Evolutionary conservation across 2,113 vertebrate genomes (phyloP).

Genomic region (Colius striatus): DNA sequence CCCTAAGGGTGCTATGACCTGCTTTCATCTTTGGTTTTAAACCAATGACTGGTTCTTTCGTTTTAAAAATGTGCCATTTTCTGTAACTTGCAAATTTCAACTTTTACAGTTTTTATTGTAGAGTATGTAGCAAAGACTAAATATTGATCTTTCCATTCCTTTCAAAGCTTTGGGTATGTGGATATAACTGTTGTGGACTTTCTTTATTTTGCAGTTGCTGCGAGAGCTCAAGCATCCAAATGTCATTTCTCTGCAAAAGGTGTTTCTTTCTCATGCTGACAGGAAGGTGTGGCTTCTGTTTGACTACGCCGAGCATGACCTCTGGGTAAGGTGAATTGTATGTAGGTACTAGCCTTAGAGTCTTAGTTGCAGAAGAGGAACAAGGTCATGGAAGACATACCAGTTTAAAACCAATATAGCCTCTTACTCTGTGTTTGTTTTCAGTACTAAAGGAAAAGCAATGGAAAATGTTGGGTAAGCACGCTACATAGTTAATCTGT

Average conservation of each 20-base stretch:
- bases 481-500: neutral
- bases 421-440: neutral
- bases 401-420: neutral
- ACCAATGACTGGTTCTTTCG: neutral
- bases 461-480: neutral
- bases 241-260: constrained; percentile 99
- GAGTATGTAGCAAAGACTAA: neutral
- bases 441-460: neutral
- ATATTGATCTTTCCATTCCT: neutral
- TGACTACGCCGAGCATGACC: constrained; percentile 98
- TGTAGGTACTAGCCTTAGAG: neutral
- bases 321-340: constrained; percentile 89
- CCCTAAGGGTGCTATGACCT: neutral
- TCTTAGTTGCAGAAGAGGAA: neutral
- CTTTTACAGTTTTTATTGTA: neutral
- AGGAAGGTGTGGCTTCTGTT: constrained; percentile 99
- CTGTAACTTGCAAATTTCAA: neutral
- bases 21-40: constrained; percentile 26
- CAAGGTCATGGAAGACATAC: neutral
- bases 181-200: constrained; percentile 24
- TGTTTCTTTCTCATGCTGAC: constrained; percentile 98
- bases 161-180: neutral
- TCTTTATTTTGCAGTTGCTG: constrained; percentile 88
- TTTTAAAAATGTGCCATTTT: neutral
- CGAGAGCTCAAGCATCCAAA: constrained; percentile 98